Evolutionary conservation across 2,888 invertebrate species (phyloP).

Genomic region (Tyria jacobaeae): DNA sequence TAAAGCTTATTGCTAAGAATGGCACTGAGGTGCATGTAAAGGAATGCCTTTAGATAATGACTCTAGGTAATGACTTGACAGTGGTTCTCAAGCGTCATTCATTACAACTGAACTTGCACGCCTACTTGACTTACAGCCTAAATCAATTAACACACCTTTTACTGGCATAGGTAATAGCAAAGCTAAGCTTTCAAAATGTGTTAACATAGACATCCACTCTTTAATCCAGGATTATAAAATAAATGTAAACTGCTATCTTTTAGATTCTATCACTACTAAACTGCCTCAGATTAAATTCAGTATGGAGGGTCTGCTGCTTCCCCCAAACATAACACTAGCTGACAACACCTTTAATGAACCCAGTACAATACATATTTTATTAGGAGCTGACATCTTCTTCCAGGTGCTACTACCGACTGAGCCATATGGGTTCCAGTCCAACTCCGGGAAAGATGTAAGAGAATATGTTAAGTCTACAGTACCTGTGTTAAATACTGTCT

Average conservation of each 20-base stretch:
- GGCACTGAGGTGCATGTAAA: background rate
- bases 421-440: too few species aligned
- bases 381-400: too few species aligned
- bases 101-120: background rate
- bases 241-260: background rate
- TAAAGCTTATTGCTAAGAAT: background rate
- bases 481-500: constrained; percentile 1
- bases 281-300: background rate
- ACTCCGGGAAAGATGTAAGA: too few species aligned
- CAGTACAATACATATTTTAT: background rate
- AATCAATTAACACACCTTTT: background rate
- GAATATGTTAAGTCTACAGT: background rate
- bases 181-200: background rate
- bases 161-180: too few species aligned
- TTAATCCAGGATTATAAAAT: constrained; percentile 1
- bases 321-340: constrained; percentile 1
- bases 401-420: too few species aligned
- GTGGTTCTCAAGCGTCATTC: background rate
- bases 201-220: background rate
- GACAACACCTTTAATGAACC: background rate
- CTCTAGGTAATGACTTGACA: too few species aligned
- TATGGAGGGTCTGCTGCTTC: background rate
- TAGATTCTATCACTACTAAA: constrained; percentile 1
- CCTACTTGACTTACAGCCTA: too few species aligned
- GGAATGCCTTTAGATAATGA: too few species aligned